Conservation (phyloP, 2,888 invertebrate genomes). For the Hyalella azteca region DNA sequence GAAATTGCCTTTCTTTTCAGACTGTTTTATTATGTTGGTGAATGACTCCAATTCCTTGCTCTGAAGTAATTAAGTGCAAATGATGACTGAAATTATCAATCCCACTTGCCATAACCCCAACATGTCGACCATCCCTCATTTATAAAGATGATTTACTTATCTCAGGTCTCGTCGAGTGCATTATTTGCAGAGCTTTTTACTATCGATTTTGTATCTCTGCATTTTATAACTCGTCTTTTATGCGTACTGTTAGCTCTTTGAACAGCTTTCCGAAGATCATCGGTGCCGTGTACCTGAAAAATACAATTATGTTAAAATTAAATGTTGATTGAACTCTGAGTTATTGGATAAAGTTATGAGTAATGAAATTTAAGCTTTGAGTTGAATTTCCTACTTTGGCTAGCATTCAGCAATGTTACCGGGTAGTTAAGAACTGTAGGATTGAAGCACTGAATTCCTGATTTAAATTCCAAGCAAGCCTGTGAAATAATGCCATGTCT, state of each 20-base stretch:
- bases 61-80: too few species aligned
- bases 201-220: too few species aligned
- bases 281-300: neutral
- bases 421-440: neutral
- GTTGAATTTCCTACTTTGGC: neutral
- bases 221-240: neutral
- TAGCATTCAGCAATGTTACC: neutral
- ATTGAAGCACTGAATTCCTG: neutral
- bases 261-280: neutral
- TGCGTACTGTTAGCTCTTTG: neutral
- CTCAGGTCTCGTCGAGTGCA: too few species aligned
- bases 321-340: neutral
- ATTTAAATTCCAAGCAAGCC: neutral
- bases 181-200: too few species aligned
- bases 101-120: too few species aligned
- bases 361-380: neutral
- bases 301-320: neutral
- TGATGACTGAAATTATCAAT: too few species aligned
- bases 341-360: neutral
- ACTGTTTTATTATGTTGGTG: too few species aligned
- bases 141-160: too few species aligned
- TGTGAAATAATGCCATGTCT: too few species aligned
- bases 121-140: too few species aligned
- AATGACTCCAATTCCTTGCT: too few species aligned
- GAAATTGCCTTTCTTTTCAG: too few species aligned